A percentile compares a stretch with the other conserved stretches of the same genome.
phyloP scores from a whole-genome alignment of 2,888 invertebrate genomes.

The Ichneumoninae sp. region DNA sequence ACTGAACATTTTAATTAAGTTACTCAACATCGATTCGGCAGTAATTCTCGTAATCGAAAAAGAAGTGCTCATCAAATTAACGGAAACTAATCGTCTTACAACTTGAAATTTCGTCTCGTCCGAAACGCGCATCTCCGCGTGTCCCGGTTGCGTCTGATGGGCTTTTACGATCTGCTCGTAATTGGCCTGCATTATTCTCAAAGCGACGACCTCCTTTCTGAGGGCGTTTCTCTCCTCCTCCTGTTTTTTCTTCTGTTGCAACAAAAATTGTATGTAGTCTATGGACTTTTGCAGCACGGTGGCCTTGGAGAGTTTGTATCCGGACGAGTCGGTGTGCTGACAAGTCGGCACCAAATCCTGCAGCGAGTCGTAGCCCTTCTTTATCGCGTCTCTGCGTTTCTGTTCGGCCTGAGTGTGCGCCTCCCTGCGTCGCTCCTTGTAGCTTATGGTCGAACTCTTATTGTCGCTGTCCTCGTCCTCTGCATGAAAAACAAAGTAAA shows the following conservation, averaged over 20 bases:
- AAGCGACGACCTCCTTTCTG: constrained; percentile 95
- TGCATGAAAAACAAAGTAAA: constrained; percentile 69
- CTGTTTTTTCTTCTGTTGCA: constrained; percentile 96
- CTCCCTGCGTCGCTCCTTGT: constrained; percentile 96
- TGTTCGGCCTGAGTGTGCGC: constrained; percentile 99
- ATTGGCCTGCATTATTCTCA: constrained; percentile 95
- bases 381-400: constrained; percentile 97
- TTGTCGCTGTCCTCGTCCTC: constrained; percentile 88
- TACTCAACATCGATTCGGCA: background rate
- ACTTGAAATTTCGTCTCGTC: constrained; percentile 99
- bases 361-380: constrained; percentile 97
- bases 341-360: constrained; percentile 97
- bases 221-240: constrained; percentile 97
- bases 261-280: constrained; percentile 95
- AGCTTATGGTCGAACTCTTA: constrained; percentile 89
- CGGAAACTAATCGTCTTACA: constrained; percentile 86
- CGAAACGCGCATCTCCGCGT: constrained; percentile 94
- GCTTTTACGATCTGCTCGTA: constrained; percentile 98
- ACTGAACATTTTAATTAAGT: constrained; percentile 86
- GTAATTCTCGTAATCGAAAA: background rate
- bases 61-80: background rate
- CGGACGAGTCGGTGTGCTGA: constrained; percentile 95
- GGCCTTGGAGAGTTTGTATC: constrained; percentile 98
- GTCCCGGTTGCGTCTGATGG: constrained; percentile 95
- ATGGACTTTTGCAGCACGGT: constrained; percentile 97